phyloP scores from a whole-genome alignment of 1,140 invertebrate species.

The Oscheius sp. region DNA sequence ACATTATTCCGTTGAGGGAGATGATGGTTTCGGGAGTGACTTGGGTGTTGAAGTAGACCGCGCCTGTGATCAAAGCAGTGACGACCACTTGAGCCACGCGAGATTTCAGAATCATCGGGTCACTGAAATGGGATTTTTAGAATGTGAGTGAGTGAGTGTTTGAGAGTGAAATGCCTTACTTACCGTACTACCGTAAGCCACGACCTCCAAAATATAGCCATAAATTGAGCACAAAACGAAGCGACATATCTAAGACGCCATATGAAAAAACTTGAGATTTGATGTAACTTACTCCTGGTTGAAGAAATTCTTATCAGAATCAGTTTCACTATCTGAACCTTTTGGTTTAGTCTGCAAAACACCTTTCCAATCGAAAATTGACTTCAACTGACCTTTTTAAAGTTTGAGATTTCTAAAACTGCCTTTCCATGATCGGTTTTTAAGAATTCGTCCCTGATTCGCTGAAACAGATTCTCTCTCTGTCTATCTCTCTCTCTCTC shows the following conservation, averaged over 20 bases:
- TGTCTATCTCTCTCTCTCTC: background rate
- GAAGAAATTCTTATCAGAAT: conserved; percentile 66
- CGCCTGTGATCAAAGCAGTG: conserved; percentile 68
- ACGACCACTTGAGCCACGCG: conserved; percentile 38
- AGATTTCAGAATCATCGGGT: background rate
- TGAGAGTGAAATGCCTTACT: too few species aligned
- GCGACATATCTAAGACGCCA: conserved; percentile 27
- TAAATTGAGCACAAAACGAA: conserved; percentile 71
- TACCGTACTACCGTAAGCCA: conserved; percentile 83
- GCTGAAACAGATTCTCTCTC: conserved; percentile 69
- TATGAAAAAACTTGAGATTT: conserved; percentile 25
- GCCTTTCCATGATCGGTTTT: conserved; percentile 63
- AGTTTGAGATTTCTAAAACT: conserved; percentile 39
- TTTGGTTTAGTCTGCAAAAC: too few species aligned
- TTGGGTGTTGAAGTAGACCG: conserved; percentile 82
- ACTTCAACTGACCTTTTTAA: conserved; percentile 18
- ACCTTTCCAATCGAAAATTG: too few species aligned
- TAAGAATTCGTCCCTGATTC: conserved; percentile 59
- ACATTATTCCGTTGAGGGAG: conserved; percentile 91
- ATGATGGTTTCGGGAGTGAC: conserved; percentile 82
- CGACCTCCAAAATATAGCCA: conserved; percentile 82
- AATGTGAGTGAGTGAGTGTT: conserved; percentile 78
- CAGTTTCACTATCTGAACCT: background rate
- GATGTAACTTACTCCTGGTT: conserved; percentile 15
- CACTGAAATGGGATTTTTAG: conserved; percentile 68